A percentile compares a stretch with the other conserved stretches of the same genome.
These are phyloP conservation scores for Pampus argenteus DNA, from an alignment of 2,797 vertebrate species.

Conservation along the genomic window DNA sequence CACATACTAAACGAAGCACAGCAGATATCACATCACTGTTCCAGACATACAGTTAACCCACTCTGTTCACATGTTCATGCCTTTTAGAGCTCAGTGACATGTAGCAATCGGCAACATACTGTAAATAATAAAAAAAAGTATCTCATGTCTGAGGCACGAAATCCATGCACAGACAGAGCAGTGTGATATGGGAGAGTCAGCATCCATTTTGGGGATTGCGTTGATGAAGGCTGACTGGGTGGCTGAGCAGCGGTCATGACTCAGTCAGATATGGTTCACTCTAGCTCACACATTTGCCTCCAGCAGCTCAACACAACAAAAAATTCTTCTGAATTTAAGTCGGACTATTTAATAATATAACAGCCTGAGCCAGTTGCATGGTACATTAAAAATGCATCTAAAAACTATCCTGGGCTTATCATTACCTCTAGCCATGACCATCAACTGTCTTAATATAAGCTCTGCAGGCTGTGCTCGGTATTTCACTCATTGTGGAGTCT, in stretches of 20 bases:
- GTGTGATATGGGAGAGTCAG: conserved; percentile 48
- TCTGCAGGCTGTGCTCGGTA: conserved; percentile 47
- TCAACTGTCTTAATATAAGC: conserved; percentile 32
- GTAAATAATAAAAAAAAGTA: conserved; percentile 12
- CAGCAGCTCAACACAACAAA: conserved; percentile 59
- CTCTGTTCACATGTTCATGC: conserved; percentile 10
- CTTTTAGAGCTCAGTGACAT: conserved; percentile 9
- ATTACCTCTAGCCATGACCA: conserved; percentile 37
- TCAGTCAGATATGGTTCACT: conserved; percentile 73
- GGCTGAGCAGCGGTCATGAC: conserved; percentile 77
- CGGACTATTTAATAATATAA: conserved; percentile 21
- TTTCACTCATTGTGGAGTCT: conserved; percentile 41
- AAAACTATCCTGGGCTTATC: conserved; percentile 39
- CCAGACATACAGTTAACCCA: not conserved
- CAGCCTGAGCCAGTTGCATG: conserved; percentile 2
- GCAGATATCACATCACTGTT: not conserved
- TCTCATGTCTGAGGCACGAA: conserved; percentile 13
- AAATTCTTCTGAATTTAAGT: conserved; percentile 43
- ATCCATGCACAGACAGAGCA: conserved; percentile 18
- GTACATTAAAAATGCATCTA: conserved; percentile 16
- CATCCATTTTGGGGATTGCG: conserved; percentile 73
- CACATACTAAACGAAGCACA: not conserved
- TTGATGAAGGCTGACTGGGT: conserved; percentile 68
- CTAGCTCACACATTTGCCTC: conserved; percentile 66
- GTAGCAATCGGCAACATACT: conserved; percentile 21